phyloP scores from a whole-genome alignment of 2,888 invertebrate species.

The Pandemis heparana region DNA sequence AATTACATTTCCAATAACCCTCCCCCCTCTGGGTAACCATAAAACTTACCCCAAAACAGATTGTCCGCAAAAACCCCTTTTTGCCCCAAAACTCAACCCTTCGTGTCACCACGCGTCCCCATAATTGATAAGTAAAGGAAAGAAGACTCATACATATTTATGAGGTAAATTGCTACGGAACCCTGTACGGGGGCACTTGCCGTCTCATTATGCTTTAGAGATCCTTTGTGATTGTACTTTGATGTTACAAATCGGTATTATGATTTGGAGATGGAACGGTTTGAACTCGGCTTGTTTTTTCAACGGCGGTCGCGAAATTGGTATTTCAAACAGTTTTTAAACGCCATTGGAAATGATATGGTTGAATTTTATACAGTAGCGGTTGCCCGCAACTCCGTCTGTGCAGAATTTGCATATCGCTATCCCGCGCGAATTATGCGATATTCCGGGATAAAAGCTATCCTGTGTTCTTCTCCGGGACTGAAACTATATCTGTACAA shows the following conservation, averaged over 20 bases:
- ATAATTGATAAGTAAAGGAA: slow-evolving; percentile 86
- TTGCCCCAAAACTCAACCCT: slow-evolving; percentile 50
- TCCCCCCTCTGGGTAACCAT: slow-evolving; percentile 1
- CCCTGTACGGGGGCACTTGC: slow-evolving; percentile 83
- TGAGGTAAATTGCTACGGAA: slow-evolving; percentile 83
- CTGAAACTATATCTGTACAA: no score
- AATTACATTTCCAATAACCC: background rate
- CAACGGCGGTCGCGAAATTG: background rate
- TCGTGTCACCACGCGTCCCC: slow-evolving; percentile 79
- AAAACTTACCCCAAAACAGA: slow-evolving; percentile 28
- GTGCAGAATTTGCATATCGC: no score
- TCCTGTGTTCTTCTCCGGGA: no score
- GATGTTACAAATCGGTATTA: slow-evolving; percentile 65
- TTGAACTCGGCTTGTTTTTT: slow-evolving; percentile 18
- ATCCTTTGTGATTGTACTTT: slow-evolving; percentile 81
- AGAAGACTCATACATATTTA: slow-evolving; percentile 85
- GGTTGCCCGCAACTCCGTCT: no score
- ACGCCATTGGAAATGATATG: background rate
- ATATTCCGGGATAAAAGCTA: no score
- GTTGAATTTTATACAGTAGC: background rate
- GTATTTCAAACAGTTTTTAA: background rate
- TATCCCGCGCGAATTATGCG: no score
- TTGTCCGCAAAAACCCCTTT: slow-evolving; percentile 30
- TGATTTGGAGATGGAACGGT: slow-evolving; percentile 42
- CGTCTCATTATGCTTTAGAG: slow-evolving; percentile 83